Conservation (phyloP, 2,113 vertebrate species). For the Heliornis fulica region DNA sequence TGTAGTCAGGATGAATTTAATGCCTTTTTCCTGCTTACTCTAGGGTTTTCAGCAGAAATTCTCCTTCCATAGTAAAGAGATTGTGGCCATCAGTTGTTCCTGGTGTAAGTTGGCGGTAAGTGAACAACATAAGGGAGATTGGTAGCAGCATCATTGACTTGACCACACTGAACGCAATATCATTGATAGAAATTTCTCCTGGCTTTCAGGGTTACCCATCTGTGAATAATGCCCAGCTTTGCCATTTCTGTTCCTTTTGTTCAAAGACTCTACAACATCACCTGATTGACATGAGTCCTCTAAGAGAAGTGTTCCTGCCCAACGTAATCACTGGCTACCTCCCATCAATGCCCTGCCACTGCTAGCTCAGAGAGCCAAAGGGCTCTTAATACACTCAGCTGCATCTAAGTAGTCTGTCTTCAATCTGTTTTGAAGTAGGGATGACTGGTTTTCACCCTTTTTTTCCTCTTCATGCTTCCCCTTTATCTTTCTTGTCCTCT, state of each 20-base stretch:
- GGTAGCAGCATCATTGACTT: not conserved
- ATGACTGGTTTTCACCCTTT: not conserved
- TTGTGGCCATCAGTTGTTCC: constrained; percentile 97
- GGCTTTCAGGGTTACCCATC: not conserved
- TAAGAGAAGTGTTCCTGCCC: not conserved
- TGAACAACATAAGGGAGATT: not conserved
- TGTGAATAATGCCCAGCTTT: not conserved
- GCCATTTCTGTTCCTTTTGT: not conserved
- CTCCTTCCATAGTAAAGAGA: constrained; percentile 98
- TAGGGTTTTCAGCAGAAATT: constrained; percentile 99
- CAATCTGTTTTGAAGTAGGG: not conserved
- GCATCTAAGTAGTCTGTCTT: not conserved
- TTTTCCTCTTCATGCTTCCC: not conserved
- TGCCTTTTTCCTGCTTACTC: not conserved
- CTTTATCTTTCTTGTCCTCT: not conserved
- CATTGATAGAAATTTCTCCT: not conserved
- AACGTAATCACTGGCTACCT: not conserved
- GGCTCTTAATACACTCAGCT: not conserved
- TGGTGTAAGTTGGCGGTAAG: constrained; percentile 99
- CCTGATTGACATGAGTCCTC: not conserved
- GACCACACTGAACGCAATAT: not conserved
- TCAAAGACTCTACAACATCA: not conserved
- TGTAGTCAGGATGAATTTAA: not conserved
- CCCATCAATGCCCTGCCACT: not conserved
- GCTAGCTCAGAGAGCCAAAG: not conserved